phyloP scores from a whole-genome alignment of 2,113 vertebrate species.

The Thermophis baileyi region DNA sequence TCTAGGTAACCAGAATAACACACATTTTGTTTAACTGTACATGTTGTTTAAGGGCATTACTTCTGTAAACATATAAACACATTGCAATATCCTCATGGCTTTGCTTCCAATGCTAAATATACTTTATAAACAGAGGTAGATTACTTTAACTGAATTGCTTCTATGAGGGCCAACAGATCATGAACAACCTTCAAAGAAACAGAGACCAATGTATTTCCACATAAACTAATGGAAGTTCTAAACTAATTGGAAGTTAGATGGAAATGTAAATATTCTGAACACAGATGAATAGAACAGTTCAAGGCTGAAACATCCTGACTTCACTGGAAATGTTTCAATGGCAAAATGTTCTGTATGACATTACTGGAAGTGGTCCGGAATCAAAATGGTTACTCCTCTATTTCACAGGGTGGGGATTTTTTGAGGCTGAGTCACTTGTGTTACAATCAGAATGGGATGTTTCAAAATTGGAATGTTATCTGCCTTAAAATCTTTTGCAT shows the following conservation, averaged over 20 bases:
- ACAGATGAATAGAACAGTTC: not conserved
- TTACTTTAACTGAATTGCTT: not conserved
- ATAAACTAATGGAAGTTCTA: not conserved
- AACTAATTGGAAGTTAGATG: not conserved
- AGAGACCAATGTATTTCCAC: not conserved
- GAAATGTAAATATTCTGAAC: not conserved
- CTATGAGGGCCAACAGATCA: not conserved
- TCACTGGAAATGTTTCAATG: not conserved
- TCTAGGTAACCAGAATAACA: conserved; percentile 73
- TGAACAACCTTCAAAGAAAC: not conserved
- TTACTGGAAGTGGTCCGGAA: not conserved
- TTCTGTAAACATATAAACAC: not conserved
- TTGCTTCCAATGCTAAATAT: not conserved
- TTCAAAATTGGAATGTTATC: not conserved
- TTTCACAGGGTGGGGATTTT: not conserved
- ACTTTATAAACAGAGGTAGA: not conserved
- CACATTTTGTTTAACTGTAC: conserved; percentile 13
- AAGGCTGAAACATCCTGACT: not conserved
- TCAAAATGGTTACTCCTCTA: not conserved
- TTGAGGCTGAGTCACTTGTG: not conserved
- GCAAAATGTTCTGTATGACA: not conserved
- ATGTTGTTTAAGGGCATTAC: not conserved
- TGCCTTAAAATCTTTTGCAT: not conserved
- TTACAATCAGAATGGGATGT: not conserved
- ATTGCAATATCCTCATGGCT: not conserved